Percentiles rank a stretch among this genome's conserved stretches.
Evolutionary conservation across 1,140 invertebrate genomes (phyloP).

Genomic region (Matsumurasca onukii): DNA sequence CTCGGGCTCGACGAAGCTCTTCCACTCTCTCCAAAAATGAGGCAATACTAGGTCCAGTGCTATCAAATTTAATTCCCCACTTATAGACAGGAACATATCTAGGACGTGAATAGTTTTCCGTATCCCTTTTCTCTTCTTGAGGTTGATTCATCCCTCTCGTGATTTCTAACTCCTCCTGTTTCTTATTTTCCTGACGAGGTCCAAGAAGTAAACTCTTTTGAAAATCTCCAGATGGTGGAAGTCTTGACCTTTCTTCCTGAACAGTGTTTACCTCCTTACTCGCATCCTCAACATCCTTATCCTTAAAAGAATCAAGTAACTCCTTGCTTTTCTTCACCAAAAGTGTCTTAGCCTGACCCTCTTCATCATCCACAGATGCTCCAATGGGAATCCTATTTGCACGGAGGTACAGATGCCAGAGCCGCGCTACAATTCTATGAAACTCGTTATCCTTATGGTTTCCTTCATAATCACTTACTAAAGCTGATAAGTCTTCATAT

Average conservation of each 20-base stretch:
- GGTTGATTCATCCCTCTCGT: not conserved
- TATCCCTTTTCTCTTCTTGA: not conserved
- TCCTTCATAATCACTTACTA: not conserved
- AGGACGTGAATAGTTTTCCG: too few species aligned
- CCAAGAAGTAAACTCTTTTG: too few species aligned
- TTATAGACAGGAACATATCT: constrained; percentile 1
- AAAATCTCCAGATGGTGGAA: too few species aligned
- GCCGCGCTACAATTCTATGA: not conserved
- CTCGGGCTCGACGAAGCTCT: not conserved
- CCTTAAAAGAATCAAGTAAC: not conserved
- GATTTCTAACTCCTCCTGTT: not conserved
- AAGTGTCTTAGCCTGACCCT: not conserved
- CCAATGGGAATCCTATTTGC: not conserved
- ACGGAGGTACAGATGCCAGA: not conserved
- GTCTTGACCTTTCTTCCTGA: not conserved
- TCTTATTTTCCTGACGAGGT: not conserved
- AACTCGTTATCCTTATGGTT: not conserved
- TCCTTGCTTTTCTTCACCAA: not conserved
- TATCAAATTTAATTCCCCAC: not conserved
- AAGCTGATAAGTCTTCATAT: not conserved
- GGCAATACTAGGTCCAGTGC: not conserved
- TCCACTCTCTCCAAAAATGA: not conserved
- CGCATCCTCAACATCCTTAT: not conserved
- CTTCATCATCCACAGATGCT: not conserved
- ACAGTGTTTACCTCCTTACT: not conserved